Conservation (phyloP, 2,113 vertebrate genomes). For the Pyrgilauda ruficollis region DNA sequence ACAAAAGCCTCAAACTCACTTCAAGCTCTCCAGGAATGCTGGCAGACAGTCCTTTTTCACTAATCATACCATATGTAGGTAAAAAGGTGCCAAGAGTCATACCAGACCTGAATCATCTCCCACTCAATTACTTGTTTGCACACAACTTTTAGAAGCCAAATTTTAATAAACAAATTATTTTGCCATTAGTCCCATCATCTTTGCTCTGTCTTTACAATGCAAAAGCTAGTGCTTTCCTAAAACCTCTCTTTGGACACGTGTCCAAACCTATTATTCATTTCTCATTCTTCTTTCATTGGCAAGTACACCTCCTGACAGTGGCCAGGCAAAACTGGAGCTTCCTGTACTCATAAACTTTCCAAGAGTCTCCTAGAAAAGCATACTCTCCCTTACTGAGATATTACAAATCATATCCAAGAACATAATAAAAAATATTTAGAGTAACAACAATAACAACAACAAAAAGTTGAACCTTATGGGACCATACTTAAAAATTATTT, state of each 20-base stretch:
- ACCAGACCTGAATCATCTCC: neutral
- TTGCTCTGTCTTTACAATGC: neutral
- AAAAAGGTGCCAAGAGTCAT: slow-evolving; percentile 39
- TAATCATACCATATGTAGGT: slow-evolving; percentile 55
- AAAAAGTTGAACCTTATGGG: neutral
- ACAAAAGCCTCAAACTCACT: neutral
- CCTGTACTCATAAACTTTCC: neutral
- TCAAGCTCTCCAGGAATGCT: neutral
- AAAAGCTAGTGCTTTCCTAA: neutral
- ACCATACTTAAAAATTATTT: neutral
- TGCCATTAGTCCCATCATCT: neutral
- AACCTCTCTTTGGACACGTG: neutral
- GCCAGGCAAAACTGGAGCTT: slow-evolving; percentile 4
- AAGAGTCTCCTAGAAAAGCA: neutral
- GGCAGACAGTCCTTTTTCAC: neutral
- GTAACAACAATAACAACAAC: neutral
- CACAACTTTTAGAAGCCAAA: neutral
- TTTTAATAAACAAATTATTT: slow-evolving; percentile 23
- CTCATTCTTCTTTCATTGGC: neutral
- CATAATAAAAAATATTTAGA: neutral
- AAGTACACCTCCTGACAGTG: neutral
- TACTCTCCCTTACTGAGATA: neutral
- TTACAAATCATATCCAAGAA: neutral
- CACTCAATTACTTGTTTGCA: neutral
- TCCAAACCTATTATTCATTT: neutral